phyloP scores from a whole-genome alignment of 2,113 vertebrate genomes.

The Galbula dea region DNA sequence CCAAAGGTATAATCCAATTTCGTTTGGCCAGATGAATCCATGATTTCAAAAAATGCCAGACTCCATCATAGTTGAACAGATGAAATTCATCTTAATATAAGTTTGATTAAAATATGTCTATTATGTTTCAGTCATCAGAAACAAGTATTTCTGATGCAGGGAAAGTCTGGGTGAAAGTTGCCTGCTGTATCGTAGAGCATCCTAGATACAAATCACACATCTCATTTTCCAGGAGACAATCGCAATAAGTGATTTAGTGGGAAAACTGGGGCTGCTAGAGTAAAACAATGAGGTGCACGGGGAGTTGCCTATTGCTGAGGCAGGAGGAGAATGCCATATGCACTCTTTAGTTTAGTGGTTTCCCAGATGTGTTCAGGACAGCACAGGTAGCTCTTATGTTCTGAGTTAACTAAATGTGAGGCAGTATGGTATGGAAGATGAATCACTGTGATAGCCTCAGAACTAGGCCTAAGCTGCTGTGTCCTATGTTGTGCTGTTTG shows the following conservation, averaged over 20 bases:
- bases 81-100: not conserved
- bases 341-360: not conserved
- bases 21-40: not conserved
- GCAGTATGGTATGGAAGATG: not conserved
- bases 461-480: not conserved
- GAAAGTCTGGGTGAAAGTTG: not conserved
- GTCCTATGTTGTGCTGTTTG: not conserved
- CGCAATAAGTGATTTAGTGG: not conserved
- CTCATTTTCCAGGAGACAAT: not conserved
- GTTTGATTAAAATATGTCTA: not conserved
- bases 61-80: not conserved
- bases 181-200: not conserved
- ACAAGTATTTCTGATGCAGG: not conserved
- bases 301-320: not conserved
- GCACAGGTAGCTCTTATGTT: not conserved
- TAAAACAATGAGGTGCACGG: not conserved
- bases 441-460: not conserved
- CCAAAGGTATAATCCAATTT: not conserved
- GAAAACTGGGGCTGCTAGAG: not conserved
- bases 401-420: not conserved
- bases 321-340: not conserved
- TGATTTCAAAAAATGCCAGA: not conserved
- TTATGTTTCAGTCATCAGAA: not conserved
- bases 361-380: not conserved
- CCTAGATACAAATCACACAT: not conserved